phyloP scores from a whole-genome alignment of 64 coral and sea anemone species.

The Porites australiensis region DNA sequence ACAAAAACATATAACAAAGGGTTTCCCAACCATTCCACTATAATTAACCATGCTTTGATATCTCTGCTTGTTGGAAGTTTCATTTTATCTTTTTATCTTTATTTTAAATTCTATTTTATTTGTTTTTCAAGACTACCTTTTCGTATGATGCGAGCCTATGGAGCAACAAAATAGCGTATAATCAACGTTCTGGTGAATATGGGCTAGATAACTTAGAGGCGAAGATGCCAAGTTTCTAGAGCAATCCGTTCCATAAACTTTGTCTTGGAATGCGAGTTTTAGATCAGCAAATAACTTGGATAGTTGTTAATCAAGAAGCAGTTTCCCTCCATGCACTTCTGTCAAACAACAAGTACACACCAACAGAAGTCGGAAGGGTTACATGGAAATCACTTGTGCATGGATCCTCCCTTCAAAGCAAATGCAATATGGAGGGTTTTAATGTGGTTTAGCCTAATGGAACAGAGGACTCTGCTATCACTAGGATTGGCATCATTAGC shows the following conservation, averaged over 20 bases:
- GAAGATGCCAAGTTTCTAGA: constrained; percentile 36
- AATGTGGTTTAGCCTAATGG: constrained; percentile 16
- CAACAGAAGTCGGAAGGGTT: constrained; percentile 4
- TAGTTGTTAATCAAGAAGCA: background rate
- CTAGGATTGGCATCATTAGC: constrained; percentile 37
- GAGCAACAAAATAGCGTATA: constrained; percentile 10
- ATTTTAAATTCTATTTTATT: background rate
- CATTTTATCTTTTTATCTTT: background rate
- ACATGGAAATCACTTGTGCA: constrained; percentile 30
- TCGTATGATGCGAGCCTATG: background rate
- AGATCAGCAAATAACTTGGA: background rate
- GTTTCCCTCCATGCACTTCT: constrained; percentile 1
- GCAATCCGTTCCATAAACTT: constrained; percentile 12
- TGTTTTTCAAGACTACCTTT: constrained; percentile 28
- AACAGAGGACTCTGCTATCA: background rate
- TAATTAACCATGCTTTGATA: too few relatives aligned
- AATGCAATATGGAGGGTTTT: constrained; percentile 58
- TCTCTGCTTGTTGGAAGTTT: too few relatives aligned
- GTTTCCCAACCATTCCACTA: too few relatives aligned
- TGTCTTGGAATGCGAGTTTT: constrained; percentile 57
- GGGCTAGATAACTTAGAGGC: constrained; percentile 13
- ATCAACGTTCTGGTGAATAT: background rate
- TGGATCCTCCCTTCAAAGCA: background rate
- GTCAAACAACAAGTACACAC: background rate
- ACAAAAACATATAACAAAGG: too few relatives aligned